Base-by-base conservation (phyloP, 2,797 vertebrate genomes). In the Ctenopoma multispine region DNA sequence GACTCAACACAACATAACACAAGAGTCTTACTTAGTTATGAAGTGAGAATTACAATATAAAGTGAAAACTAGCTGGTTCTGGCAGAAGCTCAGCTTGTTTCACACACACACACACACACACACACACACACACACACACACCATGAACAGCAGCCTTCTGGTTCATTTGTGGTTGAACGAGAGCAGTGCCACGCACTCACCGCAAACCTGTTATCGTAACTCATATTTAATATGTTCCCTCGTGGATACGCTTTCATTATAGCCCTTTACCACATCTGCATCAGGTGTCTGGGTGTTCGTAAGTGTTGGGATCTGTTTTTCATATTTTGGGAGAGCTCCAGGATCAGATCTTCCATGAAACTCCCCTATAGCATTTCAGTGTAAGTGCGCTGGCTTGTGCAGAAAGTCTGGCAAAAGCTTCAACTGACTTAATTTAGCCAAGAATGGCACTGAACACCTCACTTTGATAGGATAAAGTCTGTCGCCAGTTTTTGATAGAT, bases 201-300 rank as follows among this genome's bases (percentile, higher is more conserved):
- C 70, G 61, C 69, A 60, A 63, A 86, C 83, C 79, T 85, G 75
- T 83, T 83, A 82, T 78, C 41, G 0, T 75, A 64, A 71, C 62
- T 76, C 38, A 23, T 54, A 77, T 69, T 86, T 82, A 77, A 57
- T 69, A 53, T 57, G 51, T 69, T 84, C 71, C 64, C 76, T 64
- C 21, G 23, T 69, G 62, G 68, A 59, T 75, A 70, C 54, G 79
- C 72, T 88, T 81, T 81, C 81, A 85, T 82, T 82, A 79, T 6
- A 21, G 61, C 60, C 40, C 36, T 67, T 54, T 5, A 66, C 74
- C 80, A 72, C 76, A 65, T 80, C 75, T 74, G 69, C 89, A 83
- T 91, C 89, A 90, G 67, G 80, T 89, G 77, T 89, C 85, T 69
- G 79, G 74, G 84, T 75, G 79, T 86, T 82, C 50, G 53, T 38